Evolutionary conservation across 2,888 invertebrate species (phyloP), one percentile per base, ranked within the genome.

Genomic region (Aphidius colemani): DNA sequence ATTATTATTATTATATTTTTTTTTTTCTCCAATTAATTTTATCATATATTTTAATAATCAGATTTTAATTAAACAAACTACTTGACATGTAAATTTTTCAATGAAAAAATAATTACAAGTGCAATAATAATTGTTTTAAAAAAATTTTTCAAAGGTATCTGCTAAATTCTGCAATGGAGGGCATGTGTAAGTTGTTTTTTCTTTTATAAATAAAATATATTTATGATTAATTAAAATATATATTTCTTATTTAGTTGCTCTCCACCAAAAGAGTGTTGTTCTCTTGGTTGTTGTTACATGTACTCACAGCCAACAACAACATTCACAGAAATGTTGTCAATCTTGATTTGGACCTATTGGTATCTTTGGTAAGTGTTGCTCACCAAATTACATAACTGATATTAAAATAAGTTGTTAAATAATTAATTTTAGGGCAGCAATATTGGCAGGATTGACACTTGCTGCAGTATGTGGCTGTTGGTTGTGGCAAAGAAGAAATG

Each of bases 211-310:
- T 18, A 18, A 18, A 49, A 18, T 8, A 2, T 30, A 45, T 55
- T 40, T 8, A 13, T 18, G 2, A 2, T 18, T 18, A 18, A 18
- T 18, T 1, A 18, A 18, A 18, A 18, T n/a, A 18, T 18, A 18
- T 18, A 18, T 18, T 18, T 18, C 1, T 40, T 61, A 72, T 70
- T 10, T 64, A 81, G 88, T 70, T 93, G 93, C 79, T 88, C 90
- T 67, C 86, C 89, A 71, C 89, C 90, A 69, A 90, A 91, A 84
- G 88, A 89, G 79, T 93, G 93, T 83, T 93, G 93, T 83, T 84
- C 84, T 70, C 82, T 85, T 76, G 90, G 86, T 67, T 87, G 86
- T 74, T 86, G 86, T 77, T 88, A 81, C 83, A 71, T 90, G 88
- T 84, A 90, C 87, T 82, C 86, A 83, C 69, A 84, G 84, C 62